Evolutionary conservation across 1,140 invertebrate species (phyloP).

Genomic region (Zophobas atratus): DNA sequence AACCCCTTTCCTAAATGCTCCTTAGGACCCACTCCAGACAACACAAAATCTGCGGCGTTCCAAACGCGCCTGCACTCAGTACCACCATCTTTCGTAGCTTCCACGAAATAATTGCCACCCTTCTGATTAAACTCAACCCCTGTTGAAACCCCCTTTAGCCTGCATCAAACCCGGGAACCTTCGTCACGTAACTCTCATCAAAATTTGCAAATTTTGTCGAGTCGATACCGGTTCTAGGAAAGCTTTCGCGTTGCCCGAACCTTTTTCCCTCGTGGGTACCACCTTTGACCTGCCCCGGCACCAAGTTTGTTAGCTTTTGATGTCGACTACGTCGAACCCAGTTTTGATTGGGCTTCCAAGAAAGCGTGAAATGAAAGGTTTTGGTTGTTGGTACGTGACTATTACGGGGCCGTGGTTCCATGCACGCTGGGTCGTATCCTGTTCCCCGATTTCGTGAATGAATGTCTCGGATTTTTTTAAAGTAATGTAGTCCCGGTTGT

Average conservation of each 20-base stretch:
- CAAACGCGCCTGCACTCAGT: constrained; percentile 69
- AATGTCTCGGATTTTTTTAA: constrained; percentile 71
- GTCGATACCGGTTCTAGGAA: constrained; percentile 56
- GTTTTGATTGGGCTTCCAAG: constrained; percentile 71
- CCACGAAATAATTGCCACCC: constrained; percentile 59
- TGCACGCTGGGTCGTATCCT: constrained; percentile 10
- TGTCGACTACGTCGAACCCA: constrained; percentile 72
- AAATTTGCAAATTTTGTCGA: constrained; percentile 73
- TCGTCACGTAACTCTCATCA: constrained; percentile 70
- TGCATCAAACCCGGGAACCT: constrained; percentile 80
- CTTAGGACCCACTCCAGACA: constrained; percentile 73
- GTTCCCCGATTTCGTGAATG: neutral
- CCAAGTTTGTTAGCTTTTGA: constrained; percentile 48
- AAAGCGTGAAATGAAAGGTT: constrained; percentile 68
- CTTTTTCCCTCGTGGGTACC: constrained; percentile 42
- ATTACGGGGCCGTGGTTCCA: constrained; percentile 9
- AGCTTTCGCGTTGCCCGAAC: constrained; percentile 36
- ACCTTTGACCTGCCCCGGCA: constrained; percentile 12
- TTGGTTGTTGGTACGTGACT: constrained; percentile 64
- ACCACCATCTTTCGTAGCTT: constrained; percentile 70
- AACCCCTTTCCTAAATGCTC: constrained; percentile 69
- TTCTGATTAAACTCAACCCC: constrained; percentile 70
- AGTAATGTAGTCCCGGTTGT: too few relatives aligned
- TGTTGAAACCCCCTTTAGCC: constrained; percentile 73
- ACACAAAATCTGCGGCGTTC: constrained; percentile 71